Evolutionary conservation across 1,140 invertebrate genomes (phyloP).

Genomic region (Lordiphosa stackelbergi): DNA sequence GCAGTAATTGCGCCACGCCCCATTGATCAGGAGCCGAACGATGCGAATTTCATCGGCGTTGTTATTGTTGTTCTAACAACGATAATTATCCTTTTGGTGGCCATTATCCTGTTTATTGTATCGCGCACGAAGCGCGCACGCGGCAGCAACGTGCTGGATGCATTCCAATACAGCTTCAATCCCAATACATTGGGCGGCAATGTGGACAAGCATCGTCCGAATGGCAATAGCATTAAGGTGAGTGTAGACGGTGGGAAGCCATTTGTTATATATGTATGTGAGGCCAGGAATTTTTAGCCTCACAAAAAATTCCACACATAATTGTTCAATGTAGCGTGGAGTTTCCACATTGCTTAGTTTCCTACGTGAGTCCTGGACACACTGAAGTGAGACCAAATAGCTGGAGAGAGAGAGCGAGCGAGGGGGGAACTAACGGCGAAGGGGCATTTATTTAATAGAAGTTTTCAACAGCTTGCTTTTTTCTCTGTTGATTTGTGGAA

Average conservation of each 20-base stretch:
- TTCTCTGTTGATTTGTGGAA: constrained; percentile 38
- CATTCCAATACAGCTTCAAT: constrained; percentile 77
- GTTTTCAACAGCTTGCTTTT: constrained; percentile 46
- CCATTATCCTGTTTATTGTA: constrained; percentile 85
- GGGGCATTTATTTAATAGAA: constrained; percentile 71
- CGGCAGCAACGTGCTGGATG: constrained; percentile 78
- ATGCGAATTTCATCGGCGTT: constrained; percentile 83
- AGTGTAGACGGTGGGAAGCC: constrained; percentile 28
- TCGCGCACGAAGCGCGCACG: constrained; percentile 82
- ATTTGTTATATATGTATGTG: constrained; percentile 7
- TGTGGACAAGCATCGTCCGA: constrained; percentile 76
- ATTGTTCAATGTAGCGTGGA: constrained; percentile 71
- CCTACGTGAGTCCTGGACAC: constrained; percentile 37
- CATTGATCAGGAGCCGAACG: constrained; percentile 79
- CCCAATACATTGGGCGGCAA: constrained; percentile 77
- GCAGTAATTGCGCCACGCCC: constrained; percentile 76
- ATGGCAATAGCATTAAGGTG: constrained; percentile 79
- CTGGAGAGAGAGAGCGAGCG: too few relatives aligned
- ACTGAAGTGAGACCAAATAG: constrained; percentile 1
- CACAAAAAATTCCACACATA: constrained; percentile 57
- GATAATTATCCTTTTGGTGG: constrained; percentile 84
- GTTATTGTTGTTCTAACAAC: constrained; percentile 87
- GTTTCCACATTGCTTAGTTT: constrained; percentile 60
- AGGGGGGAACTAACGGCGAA: too few relatives aligned
- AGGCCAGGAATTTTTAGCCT: constrained; percentile 41